Percentiles rank a stretch among this genome's conserved stretches.
Conservation (phyloP, 1,140 invertebrate genomes). For the Drosophila prosaltans region DNA sequence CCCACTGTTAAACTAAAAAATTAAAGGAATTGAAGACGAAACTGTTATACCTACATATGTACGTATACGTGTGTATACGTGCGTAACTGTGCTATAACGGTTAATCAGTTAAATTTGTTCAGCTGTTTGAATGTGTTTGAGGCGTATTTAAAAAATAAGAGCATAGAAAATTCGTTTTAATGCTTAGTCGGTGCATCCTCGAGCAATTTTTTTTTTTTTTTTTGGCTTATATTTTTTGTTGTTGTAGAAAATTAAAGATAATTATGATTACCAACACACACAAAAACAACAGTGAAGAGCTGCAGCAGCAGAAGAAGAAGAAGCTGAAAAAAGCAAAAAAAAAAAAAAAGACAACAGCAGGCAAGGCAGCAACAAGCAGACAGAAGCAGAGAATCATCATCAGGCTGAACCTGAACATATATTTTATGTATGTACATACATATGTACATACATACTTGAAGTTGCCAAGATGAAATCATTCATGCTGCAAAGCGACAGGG, state of each 20-base stretch:
- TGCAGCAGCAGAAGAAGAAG: slow-evolving; percentile 16
- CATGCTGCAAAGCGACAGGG: slow-evolving; percentile 46
- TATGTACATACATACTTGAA: slow-evolving; percentile 44
- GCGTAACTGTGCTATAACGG: no score
- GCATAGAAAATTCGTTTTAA: background rate
- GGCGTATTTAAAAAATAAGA: background rate
- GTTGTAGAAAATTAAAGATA: slow-evolving; percentile 68
- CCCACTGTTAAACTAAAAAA: no score
- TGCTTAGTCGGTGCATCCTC: slow-evolving; percentile 20
- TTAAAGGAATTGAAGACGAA: no score
- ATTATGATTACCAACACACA: slow-evolving; percentile 72
- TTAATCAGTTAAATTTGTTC: no score
- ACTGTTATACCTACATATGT: no score
- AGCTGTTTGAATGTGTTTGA: no score
- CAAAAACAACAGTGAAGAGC: slow-evolving; percentile 9
- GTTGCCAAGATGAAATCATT: slow-evolving; percentile 64
- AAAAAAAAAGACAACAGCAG: slow-evolving; percentile 8
- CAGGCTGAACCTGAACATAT: slow-evolving; percentile 28
- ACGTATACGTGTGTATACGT: no score
- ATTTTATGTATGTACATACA: background rate
- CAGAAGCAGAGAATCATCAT: slow-evolving; percentile 4
- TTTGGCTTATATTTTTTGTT: slow-evolving; percentile 22
- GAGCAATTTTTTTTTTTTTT: slow-evolving; percentile 17
- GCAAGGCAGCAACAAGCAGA: slow-evolving; percentile 6
- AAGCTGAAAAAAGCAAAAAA: slow-evolving; percentile 12